Conservation (phyloP, 92 coral and sea anemone genomes). For the Porites cylindrica region DNA sequence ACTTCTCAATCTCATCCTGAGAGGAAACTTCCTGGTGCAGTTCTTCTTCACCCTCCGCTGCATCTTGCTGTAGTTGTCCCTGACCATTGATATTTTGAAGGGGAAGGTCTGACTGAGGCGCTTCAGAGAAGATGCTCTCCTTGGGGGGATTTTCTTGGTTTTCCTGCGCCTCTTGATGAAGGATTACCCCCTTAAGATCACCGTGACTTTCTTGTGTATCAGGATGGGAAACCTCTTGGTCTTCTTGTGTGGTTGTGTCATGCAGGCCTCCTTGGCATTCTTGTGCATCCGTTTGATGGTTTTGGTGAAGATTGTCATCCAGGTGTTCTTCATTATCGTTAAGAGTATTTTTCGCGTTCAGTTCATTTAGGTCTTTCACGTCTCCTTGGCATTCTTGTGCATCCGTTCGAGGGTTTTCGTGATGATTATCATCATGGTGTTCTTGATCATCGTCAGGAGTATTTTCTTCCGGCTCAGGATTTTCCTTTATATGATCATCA, state of each 20-base stretch:
- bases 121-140: not conserved
- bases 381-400: not conserved
- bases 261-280: not conserved
- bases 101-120: not conserved
- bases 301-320: not conserved
- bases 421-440: not conserved
- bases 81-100: not conserved
- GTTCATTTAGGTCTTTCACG: not conserved
- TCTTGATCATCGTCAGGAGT: too few relatives aligned
- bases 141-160: not conserved
- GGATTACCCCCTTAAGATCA: not conserved
- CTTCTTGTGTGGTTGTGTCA: not conserved
- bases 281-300: not conserved
- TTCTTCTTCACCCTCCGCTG: not conserved
- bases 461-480: not conserved
- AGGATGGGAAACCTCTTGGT: not conserved
- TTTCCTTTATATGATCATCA: not conserved
- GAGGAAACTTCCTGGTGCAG: not conserved
- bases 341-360: too few relatives aligned
- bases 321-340: not conserved
- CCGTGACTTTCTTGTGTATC: not conserved
- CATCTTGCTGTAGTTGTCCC: not conserved
- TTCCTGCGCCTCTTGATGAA: not conserved
- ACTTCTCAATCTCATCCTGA: not conserved
- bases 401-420: not conserved